Percentiles rank a stretch among this genome's conserved stretches.
These are phyloP conservation scores for Cheilosia urbana DNA, from an alignment of 2,888 invertebrate genomes.

Conservation along the genomic window DNA sequence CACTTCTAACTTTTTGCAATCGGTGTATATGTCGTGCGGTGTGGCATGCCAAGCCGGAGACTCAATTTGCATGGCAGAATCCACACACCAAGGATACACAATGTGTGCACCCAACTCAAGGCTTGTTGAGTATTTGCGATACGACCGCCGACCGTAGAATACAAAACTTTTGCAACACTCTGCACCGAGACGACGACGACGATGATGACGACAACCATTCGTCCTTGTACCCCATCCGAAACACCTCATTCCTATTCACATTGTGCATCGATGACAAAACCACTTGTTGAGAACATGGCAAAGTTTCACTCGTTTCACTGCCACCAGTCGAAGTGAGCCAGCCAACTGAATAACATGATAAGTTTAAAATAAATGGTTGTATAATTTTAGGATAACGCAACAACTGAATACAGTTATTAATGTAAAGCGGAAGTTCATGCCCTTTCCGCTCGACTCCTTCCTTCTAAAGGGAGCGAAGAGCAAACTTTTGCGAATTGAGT, in stretches of 20 bases:
- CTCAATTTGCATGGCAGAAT: slow-evolving; percentile 43
- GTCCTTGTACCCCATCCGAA: background rate
- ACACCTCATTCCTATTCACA: background rate
- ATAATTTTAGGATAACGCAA: slow-evolving; percentile 73
- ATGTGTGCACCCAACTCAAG: slow-evolving; percentile 27
- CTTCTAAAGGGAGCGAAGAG: slow-evolving; percentile 71
- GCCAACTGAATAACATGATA: slow-evolving; percentile 72
- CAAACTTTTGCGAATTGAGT: slow-evolving; percentile 80
- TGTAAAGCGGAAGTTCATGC: slow-evolving; percentile 71
- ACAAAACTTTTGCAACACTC: slow-evolving; percentile 33
- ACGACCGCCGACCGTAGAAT: slow-evolving; percentile 9
- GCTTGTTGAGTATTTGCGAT: slow-evolving; percentile 21
- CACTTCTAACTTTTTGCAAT: slow-evolving; percentile 38
- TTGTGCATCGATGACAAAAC: slow-evolving; percentile 63
- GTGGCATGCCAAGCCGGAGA: background rate
- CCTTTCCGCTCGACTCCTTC: slow-evolving; percentile 58
- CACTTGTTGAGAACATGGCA: slow-evolving; percentile 69
- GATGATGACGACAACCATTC: slow-evolving; percentile 16
- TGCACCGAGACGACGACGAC: background rate
- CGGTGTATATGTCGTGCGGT: background rate
- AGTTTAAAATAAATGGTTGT: slow-evolving; percentile 73
- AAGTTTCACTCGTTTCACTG: slow-evolving; percentile 61
- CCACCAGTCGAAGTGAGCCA: slow-evolving; percentile 59
- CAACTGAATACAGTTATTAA: slow-evolving; percentile 73
- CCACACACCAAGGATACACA: slow-evolving; percentile 16